Evolutionary conservation across 2,113 vertebrate species (phyloP), one percentile per base, ranked within the genome.

Genomic region (Spea bombifrons): DNA sequence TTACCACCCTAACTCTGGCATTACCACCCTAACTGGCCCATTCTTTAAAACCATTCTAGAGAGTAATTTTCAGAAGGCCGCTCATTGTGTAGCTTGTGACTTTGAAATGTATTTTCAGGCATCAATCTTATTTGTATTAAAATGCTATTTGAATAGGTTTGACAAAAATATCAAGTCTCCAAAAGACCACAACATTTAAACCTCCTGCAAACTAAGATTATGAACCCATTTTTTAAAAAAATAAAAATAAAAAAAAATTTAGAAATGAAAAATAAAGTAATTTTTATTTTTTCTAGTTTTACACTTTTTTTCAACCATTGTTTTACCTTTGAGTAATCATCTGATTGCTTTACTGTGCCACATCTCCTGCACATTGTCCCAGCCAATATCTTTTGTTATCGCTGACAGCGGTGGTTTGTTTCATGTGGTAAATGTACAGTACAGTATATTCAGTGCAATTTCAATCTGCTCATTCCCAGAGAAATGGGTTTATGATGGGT

Each of bases 401-500:
- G 73, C 74, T 81, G 73, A 75, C 66, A 76, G 63, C 61, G 67
- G 16, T 13, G 17, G 57, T 81, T 81, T 81, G 68, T 76, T 80
- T 80, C 45, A 30, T 65, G 30, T 13, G 3, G 53, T 61, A 65
- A 75, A 73, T 74, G 70, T 63, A 70, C 73, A 50, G 9, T 57
- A 15, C 72, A 52, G 45, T 45, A 52, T 65, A 66, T 17, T 80
- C n/a, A 57, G 63, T 47, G 43, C 70, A 73, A 57, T 73, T 79
- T 74, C 71, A 73, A 68, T 74, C 53, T 44, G 17, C 17, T 80
- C 65, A 46, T 74, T 80, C 71, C 74, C 45, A 17, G 64, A 16
- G 71, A 80, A 80, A 74, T 74, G 64, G 71, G 71, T 80, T 80
- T 74, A 74, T 68, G 71, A 80, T 80, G 78, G 71, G 53, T 49